These are phyloP conservation scores for Zenarchopterus dispar DNA, from an alignment of 2,797 vertebrate genomes.

Conservation along the genomic window DNA sequence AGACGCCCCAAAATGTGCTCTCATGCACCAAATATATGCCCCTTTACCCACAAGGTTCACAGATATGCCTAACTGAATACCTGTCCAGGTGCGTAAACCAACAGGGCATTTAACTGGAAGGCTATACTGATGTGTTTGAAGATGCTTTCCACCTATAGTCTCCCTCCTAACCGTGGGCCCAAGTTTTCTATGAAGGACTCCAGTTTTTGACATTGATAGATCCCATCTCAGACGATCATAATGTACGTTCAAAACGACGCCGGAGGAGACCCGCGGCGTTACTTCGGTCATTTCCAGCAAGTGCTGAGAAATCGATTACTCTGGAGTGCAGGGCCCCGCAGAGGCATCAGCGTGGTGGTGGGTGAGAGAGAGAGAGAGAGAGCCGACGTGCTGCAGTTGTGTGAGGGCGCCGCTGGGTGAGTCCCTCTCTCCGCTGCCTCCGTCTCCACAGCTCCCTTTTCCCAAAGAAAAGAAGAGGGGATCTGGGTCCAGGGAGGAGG, in stretches of 20 bases:
- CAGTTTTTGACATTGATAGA: no score
- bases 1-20: no score
- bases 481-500: conserved; percentile 75
- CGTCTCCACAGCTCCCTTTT: conserved; percentile 81
- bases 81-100: no score
- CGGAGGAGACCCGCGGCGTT: not conserved
- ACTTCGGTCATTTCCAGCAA: not conserved
- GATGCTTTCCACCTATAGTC: no score
- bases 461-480: conserved; percentile 83
- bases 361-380: conserved; percentile 30
- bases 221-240: no score
- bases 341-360: conserved; percentile 3
- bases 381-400: conserved; percentile 81
- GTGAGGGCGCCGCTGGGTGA: conserved; percentile 87
- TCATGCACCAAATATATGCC: no score
- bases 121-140: no score
- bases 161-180: no score
- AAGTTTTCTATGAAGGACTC: no score
- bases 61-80: no score
- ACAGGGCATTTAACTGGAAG: no score
- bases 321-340: conserved; percentile 26
- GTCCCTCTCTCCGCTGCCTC: conserved; percentile 78
- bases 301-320: conserved; percentile 26
- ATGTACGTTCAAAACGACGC: not conserved
- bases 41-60: no score